phyloP scores from a whole-genome alignment of 2,113 vertebrate genomes.

The Festucalex cinctus region DNA sequence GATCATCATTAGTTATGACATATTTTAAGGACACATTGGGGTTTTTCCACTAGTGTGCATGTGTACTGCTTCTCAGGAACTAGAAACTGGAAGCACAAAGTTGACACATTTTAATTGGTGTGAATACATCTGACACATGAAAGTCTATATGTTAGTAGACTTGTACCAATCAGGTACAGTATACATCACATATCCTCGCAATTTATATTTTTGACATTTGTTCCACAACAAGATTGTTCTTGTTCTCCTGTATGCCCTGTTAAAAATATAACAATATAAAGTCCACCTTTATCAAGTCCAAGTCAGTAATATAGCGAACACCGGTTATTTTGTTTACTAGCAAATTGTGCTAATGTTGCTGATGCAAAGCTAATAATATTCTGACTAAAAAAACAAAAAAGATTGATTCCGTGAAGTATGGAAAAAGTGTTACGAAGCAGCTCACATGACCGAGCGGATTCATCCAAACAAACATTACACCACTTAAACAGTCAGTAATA shows the following conservation, averaged over 20 bases:
- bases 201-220: neutral
- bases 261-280: neutral
- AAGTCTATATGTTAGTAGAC: slow-evolving; percentile 29
- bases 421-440: no score
- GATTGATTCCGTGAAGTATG: no score
- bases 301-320: no score
- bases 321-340: no score
- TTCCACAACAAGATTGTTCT: neutral
- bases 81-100: slow-evolving; percentile 19
- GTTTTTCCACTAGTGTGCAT: slow-evolving; percentile 1
- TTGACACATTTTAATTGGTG: slow-evolving; percentile 65
- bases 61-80: slow-evolving; percentile 22
- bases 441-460: no score
- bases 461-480: no score
- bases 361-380: no score
- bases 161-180: slow-evolving; percentile 9
- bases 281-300: no score
- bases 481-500: no score
- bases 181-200: neutral
- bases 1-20: slow-evolving; percentile 34
- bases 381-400: no score
- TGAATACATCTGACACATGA: slow-evolving; percentile 51
- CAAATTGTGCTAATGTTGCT: no score
- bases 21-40: slow-evolving; percentile 29
- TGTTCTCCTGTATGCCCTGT: neutral